Evolutionary conservation across 2,888 invertebrate genomes (phyloP).

Genomic region (Eudasyphora cyanicolor): DNA sequence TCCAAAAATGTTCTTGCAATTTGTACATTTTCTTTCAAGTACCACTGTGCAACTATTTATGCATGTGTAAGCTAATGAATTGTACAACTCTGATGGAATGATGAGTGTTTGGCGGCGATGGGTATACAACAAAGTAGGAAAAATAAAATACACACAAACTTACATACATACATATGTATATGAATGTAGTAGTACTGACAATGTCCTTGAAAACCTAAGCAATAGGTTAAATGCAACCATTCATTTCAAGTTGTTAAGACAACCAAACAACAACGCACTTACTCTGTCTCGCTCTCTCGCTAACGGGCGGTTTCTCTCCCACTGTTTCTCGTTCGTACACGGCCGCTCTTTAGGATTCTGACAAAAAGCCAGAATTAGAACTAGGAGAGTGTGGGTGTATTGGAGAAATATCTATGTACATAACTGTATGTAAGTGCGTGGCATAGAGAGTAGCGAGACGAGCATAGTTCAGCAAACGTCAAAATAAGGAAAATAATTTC

Average conservation of each 20-base stretch:
- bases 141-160: slow-evolving; percentile 6
- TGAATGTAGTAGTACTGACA: slow-evolving; percentile 11
- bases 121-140: neutral
- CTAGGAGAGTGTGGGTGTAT: neutral
- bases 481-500: neutral
- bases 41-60: too few species aligned
- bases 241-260: slow-evolving; percentile 43
- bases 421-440: neutral
- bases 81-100: neutral
- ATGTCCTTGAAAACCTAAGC: slow-evolving; percentile 59
- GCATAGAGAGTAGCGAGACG: neutral
- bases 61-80: too few species aligned
- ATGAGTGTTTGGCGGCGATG: neutral
- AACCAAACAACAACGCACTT: slow-evolving; percentile 21
- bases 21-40: too few species aligned
- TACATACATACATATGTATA: neutral
- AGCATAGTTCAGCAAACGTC: neutral
- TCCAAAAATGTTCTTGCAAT: too few species aligned
- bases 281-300: neutral
- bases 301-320: neutral
- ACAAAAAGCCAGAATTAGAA: neutral
- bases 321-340: neutral
- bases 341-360: neutral
- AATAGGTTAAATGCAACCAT: slow-evolving; percentile 59
- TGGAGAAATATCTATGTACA: neutral